A percentile compares a stretch with the other conserved stretches of the same genome.
These are phyloP conservation scores for Coregonus suidteri DNA, from an alignment of 2,797 vertebrate species.

Conservation along the genomic window DNA sequence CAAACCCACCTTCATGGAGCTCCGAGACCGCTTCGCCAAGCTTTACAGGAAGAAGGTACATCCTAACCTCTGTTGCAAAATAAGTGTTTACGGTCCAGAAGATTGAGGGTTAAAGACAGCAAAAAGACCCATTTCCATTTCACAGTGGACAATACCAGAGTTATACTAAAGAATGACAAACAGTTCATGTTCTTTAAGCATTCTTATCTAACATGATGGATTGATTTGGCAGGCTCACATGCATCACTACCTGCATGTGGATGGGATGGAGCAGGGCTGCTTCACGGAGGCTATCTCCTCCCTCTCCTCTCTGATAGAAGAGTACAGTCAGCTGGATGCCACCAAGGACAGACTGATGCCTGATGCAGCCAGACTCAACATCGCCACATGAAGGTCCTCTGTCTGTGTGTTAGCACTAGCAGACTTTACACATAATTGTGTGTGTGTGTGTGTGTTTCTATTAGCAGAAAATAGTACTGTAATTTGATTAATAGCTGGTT, in stretches of 20 bases:
- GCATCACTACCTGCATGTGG: slow-evolving; percentile 91
- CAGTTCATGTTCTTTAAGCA: not conserved
- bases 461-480: not conserved
- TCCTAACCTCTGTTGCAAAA: not conserved
- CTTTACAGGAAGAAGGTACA: slow-evolving; percentile 93
- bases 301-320: slow-evolving; percentile 85
- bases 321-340: slow-evolving; percentile 84
- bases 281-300: slow-evolving; percentile 87
- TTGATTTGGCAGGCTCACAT: slow-evolving; percentile 85
- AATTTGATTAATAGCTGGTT: slow-evolving; percentile 25
- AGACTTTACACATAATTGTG: not conserved
- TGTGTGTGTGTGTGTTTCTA: not conserved
- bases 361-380: slow-evolving; percentile 77
- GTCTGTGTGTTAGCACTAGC: not conserved
- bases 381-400: slow-evolving; percentile 71
- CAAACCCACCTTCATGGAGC: slow-evolving; percentile 84
- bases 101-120: not conserved
- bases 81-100: not conserved
- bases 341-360: slow-evolving; percentile 67
- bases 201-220: not conserved
- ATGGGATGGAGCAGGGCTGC: slow-evolving; percentile 85
- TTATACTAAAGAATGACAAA: not conserved
- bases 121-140: not conserved
- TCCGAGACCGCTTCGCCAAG: slow-evolving; percentile 84
- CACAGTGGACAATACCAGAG: not conserved